These are phyloP conservation scores for Augochlorella aurata DNA, from an alignment of 2,888 invertebrate genomes.

Conservation along the genomic window DNA sequence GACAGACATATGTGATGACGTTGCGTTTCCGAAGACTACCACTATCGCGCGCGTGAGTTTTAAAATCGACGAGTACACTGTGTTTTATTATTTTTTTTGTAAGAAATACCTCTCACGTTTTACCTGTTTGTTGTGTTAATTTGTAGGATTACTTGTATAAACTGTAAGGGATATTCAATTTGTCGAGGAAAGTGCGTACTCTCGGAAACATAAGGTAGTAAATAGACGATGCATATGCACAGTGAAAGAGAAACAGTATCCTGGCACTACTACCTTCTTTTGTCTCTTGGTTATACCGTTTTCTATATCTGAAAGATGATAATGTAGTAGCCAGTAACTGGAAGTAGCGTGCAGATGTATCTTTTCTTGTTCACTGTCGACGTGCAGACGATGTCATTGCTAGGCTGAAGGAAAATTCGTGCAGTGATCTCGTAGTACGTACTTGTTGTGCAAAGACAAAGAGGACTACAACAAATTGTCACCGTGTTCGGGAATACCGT, in stretches of 20 bases:
- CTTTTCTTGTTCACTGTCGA: background rate
- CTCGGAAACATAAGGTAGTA: conserved; percentile 28
- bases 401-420: conserved; percentile 42
- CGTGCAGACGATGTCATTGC: conserved; percentile 33
- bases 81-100: conserved; percentile 14
- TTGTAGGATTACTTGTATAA: conserved; percentile 46
- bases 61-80: conserved; percentile 6
- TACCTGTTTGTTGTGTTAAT: conserved; percentile 43
- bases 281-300: background rate
- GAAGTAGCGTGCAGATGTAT: background rate
- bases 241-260: conserved; percentile 7
- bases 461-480: conserved; percentile 50
- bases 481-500: conserved; percentile 17
- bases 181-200: conserved; percentile 11
- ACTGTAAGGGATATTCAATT: conserved; percentile 52
- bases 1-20: conserved; percentile 2
- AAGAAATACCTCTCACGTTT: conserved; percentile 39
- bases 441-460: conserved; percentile 33
- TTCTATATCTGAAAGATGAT: background rate
- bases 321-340: background rate
- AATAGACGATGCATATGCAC: conserved; percentile 26
- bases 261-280: background rate
- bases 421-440: conserved; percentile 59
- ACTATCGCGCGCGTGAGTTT: background rate
- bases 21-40: conserved; percentile 1